Evolutionary conservation across 2,888 invertebrate genomes (phyloP).

Genomic region (Diplazon laetatorius): DNA sequence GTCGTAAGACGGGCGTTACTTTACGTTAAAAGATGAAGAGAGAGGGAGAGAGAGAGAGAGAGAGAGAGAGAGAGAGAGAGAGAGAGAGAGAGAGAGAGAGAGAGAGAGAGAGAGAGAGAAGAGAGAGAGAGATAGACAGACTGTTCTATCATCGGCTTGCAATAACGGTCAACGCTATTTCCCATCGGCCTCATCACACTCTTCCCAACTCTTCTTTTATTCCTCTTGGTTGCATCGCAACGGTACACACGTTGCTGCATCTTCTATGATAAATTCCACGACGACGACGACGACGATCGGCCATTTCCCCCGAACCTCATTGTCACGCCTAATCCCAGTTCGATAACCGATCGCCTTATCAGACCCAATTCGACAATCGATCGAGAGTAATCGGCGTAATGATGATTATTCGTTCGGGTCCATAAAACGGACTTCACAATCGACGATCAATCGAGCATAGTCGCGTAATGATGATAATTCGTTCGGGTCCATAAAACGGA

Average conservation of each 20-base stretch:
- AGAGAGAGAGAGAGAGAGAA: no score
- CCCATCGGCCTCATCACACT: slow-evolving; percentile 2
- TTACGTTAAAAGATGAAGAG: no score
- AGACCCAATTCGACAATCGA: background rate
- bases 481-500: no score
- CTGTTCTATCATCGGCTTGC: slow-evolving; percentile 54
- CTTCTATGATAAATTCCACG: slow-evolving; percentile 34
- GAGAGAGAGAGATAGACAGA: no score
- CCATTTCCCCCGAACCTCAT: background rate
- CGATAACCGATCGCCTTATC: slow-evolving; percentile 39
- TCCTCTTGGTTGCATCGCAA: slow-evolving; percentile 20
- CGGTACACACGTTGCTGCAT: slow-evolving; percentile 44
- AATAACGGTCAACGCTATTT: slow-evolving; percentile 55
- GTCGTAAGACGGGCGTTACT: no score
- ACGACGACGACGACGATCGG: slow-evolving; percentile 2
- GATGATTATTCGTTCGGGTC: slow-evolving; percentile 28
- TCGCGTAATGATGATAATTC: no score
- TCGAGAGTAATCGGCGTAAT: background rate
- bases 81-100: no score
- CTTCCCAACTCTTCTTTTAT: slow-evolving; percentile 1
- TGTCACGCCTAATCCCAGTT: background rate
- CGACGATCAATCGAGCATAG: slow-evolving; percentile 27
- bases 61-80: no score
- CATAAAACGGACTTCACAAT: slow-evolving; percentile 32
- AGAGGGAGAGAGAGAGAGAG: no score